These are phyloP conservation scores for Oreortyx pictus DNA, from an alignment of 2,797 vertebrate species.

Conservation along the genomic window DNA sequence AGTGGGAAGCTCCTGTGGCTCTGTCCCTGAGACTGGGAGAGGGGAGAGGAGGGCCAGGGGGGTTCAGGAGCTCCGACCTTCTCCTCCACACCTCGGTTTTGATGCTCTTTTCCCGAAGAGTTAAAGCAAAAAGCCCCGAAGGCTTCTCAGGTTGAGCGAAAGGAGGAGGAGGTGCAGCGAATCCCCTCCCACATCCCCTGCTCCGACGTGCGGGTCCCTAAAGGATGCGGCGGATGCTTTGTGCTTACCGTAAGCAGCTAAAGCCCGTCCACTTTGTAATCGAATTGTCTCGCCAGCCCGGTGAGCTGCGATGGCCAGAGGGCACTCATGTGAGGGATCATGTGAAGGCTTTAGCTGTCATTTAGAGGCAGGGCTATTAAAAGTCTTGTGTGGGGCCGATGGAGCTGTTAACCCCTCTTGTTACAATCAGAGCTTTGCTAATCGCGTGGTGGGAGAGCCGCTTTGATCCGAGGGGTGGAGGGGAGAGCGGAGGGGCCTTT, in stretches of 20 bases:
- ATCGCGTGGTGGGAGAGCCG: constrained; percentile 52
- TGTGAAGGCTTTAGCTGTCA: constrained; percentile 47
- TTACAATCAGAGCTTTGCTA: constrained; percentile 62
- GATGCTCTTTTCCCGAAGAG: not conserved
- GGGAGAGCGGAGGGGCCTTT: constrained; percentile 50
- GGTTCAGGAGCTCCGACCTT: not conserved
- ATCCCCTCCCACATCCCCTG: not conserved
- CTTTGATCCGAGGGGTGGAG: constrained; percentile 65
- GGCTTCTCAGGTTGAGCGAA: not conserved
- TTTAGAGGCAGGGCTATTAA: constrained; percentile 43
- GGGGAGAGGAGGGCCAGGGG: too few species aligned
- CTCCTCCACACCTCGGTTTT: not conserved
- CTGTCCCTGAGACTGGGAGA: not conserved
- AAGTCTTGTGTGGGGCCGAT: constrained; percentile 50
- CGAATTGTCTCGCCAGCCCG: constrained; percentile 28
- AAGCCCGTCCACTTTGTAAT: constrained; percentile 60
- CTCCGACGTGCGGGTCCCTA: not conserved
- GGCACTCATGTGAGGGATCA: constrained; percentile 43
- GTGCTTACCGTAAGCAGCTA: constrained; percentile 21
- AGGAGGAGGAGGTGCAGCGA: not conserved
- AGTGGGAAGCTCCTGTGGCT: not conserved
- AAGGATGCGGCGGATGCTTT: not conserved
- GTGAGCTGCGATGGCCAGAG: constrained; percentile 38
- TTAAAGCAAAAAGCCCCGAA: not conserved
- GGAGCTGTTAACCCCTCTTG: constrained; percentile 67